Evolutionary conservation across 2,113 vertebrate species (phyloP).

Genomic region (Chauna torquata): DNA sequence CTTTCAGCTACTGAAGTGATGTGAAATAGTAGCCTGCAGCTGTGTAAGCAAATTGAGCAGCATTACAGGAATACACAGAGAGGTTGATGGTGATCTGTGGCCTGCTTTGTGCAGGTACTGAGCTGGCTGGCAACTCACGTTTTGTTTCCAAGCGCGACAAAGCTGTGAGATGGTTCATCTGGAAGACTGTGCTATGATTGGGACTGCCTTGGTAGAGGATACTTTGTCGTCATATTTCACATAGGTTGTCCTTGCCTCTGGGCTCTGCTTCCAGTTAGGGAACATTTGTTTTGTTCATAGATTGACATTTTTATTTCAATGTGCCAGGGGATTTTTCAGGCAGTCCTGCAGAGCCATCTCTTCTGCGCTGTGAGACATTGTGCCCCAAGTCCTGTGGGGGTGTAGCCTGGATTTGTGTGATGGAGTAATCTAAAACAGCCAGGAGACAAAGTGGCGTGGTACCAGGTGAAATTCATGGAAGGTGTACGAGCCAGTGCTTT

Average conservation of each 20-base stretch:
- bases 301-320: neutral
- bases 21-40: neutral
- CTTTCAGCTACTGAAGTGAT: neutral
- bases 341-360: neutral
- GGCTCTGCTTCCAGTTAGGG: neutral
- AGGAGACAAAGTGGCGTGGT: neutral
- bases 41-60: conserved; percentile 10
- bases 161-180: neutral
- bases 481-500: neutral
- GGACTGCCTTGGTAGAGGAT: neutral
- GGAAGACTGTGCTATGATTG: neutral
- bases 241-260: neutral
- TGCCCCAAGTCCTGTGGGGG: neutral
- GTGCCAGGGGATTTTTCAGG: neutral
- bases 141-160: neutral
- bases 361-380: neutral
- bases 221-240: neutral
- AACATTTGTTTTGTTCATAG: neutral
- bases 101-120: neutral
- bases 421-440: neutral
- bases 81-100: neutral
- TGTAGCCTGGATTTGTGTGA: neutral
- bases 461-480: neutral
- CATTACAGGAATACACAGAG: neutral
- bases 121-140: neutral